phyloP scores from a whole-genome alignment of 2,797 vertebrate species.

The Pseudochirops cupreus region DNA sequence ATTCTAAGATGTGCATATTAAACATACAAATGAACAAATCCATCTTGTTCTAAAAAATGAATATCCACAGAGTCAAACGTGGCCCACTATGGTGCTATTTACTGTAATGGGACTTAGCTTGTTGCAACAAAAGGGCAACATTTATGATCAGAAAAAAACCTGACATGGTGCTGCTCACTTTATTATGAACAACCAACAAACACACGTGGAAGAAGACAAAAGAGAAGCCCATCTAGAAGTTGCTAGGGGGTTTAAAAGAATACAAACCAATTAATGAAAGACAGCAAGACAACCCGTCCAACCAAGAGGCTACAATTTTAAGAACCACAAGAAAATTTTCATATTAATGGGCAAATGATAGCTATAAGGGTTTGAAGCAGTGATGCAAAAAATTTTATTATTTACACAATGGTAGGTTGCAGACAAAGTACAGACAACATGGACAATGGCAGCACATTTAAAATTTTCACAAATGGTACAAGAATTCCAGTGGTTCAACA shows the following conservation, averaged over 20 bases:
- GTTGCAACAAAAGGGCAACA: conserved; percentile 5
- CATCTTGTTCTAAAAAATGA: not conserved
- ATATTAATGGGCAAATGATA: conserved; percentile 64
- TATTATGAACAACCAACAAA: not conserved
- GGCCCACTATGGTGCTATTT: conserved; percentile 3
- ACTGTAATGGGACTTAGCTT: conserved; percentile 24
- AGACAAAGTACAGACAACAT: conserved; percentile 77
- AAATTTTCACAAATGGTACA: conserved; percentile 84
- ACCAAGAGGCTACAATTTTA: conserved; percentile 38
- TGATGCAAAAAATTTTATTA: conserved; percentile 83
- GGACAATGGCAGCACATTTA: conserved; percentile 82
- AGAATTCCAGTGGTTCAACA: conserved; percentile 85
- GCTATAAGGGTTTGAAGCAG: conserved; percentile 79
- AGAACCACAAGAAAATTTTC: conserved; percentile 42
- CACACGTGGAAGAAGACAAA: not conserved
- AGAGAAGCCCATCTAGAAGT: not conserved
- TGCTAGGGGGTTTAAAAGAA: conserved; percentile 17
- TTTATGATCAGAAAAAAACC: not conserved
- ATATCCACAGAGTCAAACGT: not conserved
- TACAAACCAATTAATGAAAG: conserved; percentile 42
- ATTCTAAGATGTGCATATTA: not conserved
- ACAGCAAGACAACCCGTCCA: conserved; percentile 33
- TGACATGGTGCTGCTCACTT: not conserved
- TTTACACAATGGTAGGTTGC: conserved; percentile 82
- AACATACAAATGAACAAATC: not conserved